These are phyloP conservation scores for Petrocephalus zakoni DNA, from an alignment of 2,113 vertebrate genomes.

Conservation along the genomic window DNA sequence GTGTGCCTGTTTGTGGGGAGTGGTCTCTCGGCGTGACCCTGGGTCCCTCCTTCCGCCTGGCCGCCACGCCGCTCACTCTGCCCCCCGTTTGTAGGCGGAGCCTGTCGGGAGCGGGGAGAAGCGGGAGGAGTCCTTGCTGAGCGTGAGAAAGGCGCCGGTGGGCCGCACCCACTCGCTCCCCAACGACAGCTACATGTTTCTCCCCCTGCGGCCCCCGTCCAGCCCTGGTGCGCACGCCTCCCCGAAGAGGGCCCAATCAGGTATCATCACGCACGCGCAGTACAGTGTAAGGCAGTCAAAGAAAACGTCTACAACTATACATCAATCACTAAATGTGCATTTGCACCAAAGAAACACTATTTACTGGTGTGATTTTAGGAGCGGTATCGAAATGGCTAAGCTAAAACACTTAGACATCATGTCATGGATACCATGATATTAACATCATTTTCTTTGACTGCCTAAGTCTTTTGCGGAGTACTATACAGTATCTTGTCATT, in stretches of 20 bases:
- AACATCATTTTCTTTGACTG: not conserved
- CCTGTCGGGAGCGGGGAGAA: conserved; percentile 34
- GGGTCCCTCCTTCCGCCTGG: not conserved
- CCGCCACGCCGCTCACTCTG: conserved; percentile 29
- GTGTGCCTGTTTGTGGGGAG: conserved; percentile 32
- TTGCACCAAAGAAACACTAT: not conserved
- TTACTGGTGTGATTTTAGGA: not conserved
- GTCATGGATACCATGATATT: not conserved
- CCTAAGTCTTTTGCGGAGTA: too few relatives aligned
- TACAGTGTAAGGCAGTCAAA: not conserved
- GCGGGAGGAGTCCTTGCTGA: conserved; percentile 70
- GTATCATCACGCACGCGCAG: conserved; percentile 33
- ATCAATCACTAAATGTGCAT: not conserved
- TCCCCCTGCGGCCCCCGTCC: conserved; percentile 38
- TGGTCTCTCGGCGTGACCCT: conserved; percentile 19
- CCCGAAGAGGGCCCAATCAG: conserved; percentile 63
- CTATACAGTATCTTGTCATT: too few relatives aligned
- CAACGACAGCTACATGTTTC: conserved; percentile 97
- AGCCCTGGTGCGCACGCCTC: conserved; percentile 42
- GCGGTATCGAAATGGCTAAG: not conserved
- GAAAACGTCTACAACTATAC: not conserved
- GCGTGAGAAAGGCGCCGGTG: conserved; percentile 77
- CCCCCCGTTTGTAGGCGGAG: conserved; percentile 54
- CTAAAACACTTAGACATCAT: not conserved
- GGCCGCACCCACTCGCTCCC: conserved; percentile 91